Conservation (phyloP, 2,113 vertebrate genomes). For the Varanus salvator region DNA sequence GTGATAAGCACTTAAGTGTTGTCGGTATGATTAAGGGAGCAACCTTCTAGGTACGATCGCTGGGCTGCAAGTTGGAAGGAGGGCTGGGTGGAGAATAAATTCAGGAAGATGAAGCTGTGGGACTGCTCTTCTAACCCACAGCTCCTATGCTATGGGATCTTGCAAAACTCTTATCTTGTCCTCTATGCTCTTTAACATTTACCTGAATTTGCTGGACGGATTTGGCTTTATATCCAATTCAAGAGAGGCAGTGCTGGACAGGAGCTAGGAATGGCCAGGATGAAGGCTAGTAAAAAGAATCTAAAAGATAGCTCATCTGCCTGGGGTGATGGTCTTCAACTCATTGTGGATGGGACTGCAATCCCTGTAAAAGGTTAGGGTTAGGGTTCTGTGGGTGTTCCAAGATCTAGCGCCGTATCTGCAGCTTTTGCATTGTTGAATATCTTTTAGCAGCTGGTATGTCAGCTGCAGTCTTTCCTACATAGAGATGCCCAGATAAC, state of each 20-base stretch:
- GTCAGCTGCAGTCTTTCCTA: too few species aligned
- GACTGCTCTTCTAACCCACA: not conserved
- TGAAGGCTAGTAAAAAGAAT: not conserved
- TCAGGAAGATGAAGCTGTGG: not conserved
- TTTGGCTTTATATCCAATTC: not conserved
- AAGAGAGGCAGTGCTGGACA: not conserved
- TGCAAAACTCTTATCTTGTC: not conserved
- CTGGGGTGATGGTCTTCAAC: not conserved
- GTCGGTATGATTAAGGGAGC: not conserved
- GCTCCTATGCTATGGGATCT: not conserved
- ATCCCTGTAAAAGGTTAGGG: not conserved
- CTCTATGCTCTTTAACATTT: not conserved
- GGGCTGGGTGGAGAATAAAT: not conserved
- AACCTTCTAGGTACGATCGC: not conserved
- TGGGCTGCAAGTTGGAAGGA: not conserved
- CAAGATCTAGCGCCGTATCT: not conserved
- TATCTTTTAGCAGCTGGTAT: too few species aligned
- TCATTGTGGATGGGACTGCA: not conserved
- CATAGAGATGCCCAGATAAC: too few species aligned
- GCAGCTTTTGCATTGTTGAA: not conserved
- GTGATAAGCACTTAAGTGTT: not conserved
- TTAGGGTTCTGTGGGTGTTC: too few species aligned
- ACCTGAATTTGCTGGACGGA: not conserved
- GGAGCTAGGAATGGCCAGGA: not conserved
- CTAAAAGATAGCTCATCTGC: not conserved